Conservation (phyloP, 2,888 invertebrate genomes). For the Acleris cristana region DNA sequence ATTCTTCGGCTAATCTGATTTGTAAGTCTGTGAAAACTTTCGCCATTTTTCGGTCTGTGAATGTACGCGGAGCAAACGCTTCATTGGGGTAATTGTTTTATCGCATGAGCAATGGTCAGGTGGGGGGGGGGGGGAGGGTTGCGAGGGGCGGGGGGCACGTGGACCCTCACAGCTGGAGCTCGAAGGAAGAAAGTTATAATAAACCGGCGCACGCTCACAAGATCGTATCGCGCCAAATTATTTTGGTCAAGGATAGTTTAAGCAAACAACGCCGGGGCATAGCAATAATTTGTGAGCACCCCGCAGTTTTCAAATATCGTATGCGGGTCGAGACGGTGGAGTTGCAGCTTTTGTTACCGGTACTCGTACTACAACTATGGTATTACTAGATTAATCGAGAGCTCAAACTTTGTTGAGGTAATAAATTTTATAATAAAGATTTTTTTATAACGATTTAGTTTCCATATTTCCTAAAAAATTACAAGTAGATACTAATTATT, state of each 20-base stretch:
- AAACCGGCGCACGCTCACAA: constrained; percentile 69
- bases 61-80: constrained; percentile 64
- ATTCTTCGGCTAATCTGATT: constrained; percentile 38
- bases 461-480: too few relatives aligned
- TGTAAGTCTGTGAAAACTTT: constrained; percentile 38
- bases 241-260: constrained; percentile 78
- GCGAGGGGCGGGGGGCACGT: constrained; percentile 43
- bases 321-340: constrained; percentile 27
- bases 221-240: constrained; percentile 75
- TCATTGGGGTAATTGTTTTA: constrained; percentile 81
- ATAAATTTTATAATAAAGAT: background rate
- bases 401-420: constrained; percentile 3
- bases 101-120: constrained; percentile 76
- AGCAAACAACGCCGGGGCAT: constrained; percentile 63
- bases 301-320: constrained; percentile 46
- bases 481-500: too few relatives aligned
- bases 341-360: constrained; percentile 5
- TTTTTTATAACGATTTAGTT: background rate
- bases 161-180: constrained; percentile 64
- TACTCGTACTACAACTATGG: constrained; percentile 28
- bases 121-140: constrained; percentile 39
- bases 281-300: constrained; percentile 55
- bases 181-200: constrained; percentile 71
- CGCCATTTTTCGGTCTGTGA: constrained; percentile 54
- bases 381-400: constrained; percentile 11